phyloP scores from a whole-genome alignment of 1,140 invertebrate genomes.

The Bradysia coprophila region DNA sequence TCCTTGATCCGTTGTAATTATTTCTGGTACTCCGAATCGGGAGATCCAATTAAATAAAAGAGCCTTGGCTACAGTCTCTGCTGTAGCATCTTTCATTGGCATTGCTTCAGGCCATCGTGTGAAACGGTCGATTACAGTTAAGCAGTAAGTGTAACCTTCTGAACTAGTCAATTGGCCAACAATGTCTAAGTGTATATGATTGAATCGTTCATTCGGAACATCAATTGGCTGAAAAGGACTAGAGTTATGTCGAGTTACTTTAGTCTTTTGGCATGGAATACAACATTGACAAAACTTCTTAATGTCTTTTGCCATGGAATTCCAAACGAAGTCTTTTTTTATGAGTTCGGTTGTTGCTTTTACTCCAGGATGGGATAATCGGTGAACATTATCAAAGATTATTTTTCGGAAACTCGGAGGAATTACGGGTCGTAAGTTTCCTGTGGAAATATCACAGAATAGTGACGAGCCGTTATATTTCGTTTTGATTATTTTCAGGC shows the following conservation, averaged over 20 bases:
- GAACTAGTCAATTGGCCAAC: constrained; percentile 9
- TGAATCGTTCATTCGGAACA: constrained; percentile 7
- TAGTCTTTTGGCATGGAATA: constrained; percentile 12
- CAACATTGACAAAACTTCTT: constrained; percentile 4
- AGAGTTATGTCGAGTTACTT: constrained; percentile 8
- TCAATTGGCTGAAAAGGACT: neutral
- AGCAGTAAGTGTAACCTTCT: constrained; percentile 8
- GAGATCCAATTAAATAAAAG: constrained; percentile 15
- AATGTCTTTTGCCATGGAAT: constrained; percentile 10
- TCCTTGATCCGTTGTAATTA: constrained; percentile 17
- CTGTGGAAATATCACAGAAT: constrained; percentile 8
- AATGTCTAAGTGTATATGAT: constrained; percentile 17
- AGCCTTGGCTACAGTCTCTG: constrained; percentile 11
- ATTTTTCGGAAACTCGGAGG: constrained; percentile 7
- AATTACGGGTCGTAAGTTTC: constrained; percentile 10
- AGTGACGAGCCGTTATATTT: neutral
- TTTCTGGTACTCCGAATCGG: constrained; percentile 10
- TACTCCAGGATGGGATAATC: constrained; percentile 11
- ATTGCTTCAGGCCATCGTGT: constrained; percentile 23
- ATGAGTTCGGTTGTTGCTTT: constrained; percentile 8
- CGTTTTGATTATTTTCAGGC: constrained; percentile 6
- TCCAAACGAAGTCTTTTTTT: constrained; percentile 12
- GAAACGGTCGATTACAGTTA: constrained; percentile 15
- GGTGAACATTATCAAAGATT: constrained; percentile 11
- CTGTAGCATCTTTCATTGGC: constrained; percentile 14